phyloP scores from a whole-genome alignment of 1,140 invertebrate species.

The Polyergus mexicanus region DNA sequence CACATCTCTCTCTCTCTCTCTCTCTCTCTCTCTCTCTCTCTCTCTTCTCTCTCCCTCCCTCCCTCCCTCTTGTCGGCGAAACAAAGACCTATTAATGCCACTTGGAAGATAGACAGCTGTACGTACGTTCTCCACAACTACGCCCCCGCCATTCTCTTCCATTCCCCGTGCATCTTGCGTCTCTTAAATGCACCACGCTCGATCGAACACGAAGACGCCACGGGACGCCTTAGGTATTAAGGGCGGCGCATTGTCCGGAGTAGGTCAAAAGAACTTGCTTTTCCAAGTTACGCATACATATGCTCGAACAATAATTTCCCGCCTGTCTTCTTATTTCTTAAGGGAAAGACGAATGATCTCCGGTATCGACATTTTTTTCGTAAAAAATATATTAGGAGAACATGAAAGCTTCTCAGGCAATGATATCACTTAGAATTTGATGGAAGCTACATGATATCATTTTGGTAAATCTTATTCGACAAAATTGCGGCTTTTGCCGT shows the following conservation, averaged over 20 bases:
- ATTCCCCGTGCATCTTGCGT: conserved; percentile 27
- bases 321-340: neutral
- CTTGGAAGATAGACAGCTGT: conserved; percentile 70
- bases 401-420: neutral
- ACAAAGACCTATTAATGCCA: conserved; percentile 82
- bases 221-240: conserved; percentile 35
- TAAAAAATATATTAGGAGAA: neutral
- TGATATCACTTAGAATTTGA: conserved; percentile 12
- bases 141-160: neutral
- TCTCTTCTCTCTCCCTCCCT: conserved; percentile 16
- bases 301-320: conserved; percentile 16
- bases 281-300: neutral
- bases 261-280: conserved; percentile 36
- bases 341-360: no score
- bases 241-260: conserved; percentile 46
- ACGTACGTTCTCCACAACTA: conserved; percentile 27
- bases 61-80: conserved; percentile 57
- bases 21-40: neutral
- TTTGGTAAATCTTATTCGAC: neutral
- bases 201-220: conserved; percentile 51
- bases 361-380: neutral
- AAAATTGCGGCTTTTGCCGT: conserved; percentile 25
- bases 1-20: conserved; percentile 46
- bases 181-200: conserved; percentile 51
- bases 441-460: conserved; percentile 3